A percentile compares a stretch with the other conserved stretches of the same genome.
These are phyloP conservation scores for Popillia japonica DNA, from an alignment of 1,140 invertebrate genomes.

Conservation along the genomic window DNA sequence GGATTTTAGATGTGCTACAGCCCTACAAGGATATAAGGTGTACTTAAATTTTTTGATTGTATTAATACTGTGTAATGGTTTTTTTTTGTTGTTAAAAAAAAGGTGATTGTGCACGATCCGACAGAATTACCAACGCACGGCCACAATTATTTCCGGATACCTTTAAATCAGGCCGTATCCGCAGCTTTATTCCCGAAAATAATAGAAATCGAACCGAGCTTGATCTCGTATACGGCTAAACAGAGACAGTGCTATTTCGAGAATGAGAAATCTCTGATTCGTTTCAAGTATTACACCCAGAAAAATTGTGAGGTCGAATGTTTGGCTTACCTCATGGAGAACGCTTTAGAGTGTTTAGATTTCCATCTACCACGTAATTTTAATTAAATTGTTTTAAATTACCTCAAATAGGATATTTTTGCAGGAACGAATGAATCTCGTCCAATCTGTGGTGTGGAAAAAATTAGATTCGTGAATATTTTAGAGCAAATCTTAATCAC, in stretches of 20 bases:
- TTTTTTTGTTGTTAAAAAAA: too few species aligned
- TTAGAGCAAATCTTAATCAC: neutral
- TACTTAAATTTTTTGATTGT: too few species aligned
- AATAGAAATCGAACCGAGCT: slow-evolving; percentile 45
- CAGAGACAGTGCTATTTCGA: slow-evolving; percentile 46
- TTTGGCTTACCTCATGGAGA: slow-evolving; percentile 74
- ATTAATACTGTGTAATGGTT: too few species aligned
- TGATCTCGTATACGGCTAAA: slow-evolving; percentile 45
- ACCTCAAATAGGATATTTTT: too few species aligned
- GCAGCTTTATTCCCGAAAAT: slow-evolving; percentile 46
- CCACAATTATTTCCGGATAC: slow-evolving; percentile 64
- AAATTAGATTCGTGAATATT: neutral
- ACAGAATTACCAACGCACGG: slow-evolving; percentile 65
- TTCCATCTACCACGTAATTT: slow-evolving; percentile 71
- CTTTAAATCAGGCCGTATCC: slow-evolving; percentile 63
- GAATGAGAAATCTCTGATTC: neutral
- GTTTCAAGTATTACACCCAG: slow-evolving; percentile 76
- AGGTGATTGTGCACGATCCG: slow-evolving; percentile 49
- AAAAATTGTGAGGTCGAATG: slow-evolving; percentile 80
- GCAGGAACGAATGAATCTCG: neutral
- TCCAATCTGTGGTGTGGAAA: neutral
- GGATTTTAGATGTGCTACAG: too few species aligned
- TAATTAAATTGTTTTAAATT: too few species aligned
- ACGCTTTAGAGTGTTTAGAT: slow-evolving; percentile 70
- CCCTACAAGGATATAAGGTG: too few species aligned